Percentiles rank a stretch among this genome's conserved stretches.
phyloP scores from a whole-genome alignment of 1,140 invertebrate species.

The Drosophila fuyamai region DNA sequence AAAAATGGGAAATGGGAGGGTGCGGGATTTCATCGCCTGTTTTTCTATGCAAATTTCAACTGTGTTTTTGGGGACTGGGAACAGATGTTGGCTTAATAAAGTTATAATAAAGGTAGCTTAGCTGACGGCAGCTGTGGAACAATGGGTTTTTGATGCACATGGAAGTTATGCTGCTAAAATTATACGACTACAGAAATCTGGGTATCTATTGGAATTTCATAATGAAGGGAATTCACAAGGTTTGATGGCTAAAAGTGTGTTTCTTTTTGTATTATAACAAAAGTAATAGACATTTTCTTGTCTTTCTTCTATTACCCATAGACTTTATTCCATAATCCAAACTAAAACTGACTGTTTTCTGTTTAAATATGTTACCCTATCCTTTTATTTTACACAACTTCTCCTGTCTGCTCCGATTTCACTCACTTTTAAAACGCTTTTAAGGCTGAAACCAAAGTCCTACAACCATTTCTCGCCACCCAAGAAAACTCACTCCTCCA shows the following conservation, averaged over 20 bases:
- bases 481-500: slow-evolving; percentile 1
- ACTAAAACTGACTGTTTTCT: no score
- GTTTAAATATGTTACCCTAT: no score
- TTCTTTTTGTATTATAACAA: neutral
- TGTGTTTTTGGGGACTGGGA: neutral
- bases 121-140: slow-evolving; percentile 9
- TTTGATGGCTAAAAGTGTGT: neutral
- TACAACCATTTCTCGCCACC: neutral
- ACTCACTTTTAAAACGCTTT: neutral
- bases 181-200: neutral
- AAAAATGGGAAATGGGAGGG: neutral
- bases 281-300: no score
- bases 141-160: slow-evolving; percentile 7
- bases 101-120: slow-evolving; percentile 34
- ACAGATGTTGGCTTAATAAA: slow-evolving; percentile 40
- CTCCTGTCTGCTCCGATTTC: neutral
- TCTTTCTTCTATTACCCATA: no score
- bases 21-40: slow-evolving; percentile 45
- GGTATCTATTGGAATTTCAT: neutral
- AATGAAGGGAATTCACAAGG: neutral
- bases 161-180: neutral
- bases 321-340: no score
- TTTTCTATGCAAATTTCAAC: slow-evolving; percentile 74
- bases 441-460: neutral
- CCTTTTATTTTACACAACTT: neutral